These are phyloP conservation scores for Furnarius figulus DNA, from an alignment of 2,113 vertebrate genomes.

Conservation along the genomic window DNA sequence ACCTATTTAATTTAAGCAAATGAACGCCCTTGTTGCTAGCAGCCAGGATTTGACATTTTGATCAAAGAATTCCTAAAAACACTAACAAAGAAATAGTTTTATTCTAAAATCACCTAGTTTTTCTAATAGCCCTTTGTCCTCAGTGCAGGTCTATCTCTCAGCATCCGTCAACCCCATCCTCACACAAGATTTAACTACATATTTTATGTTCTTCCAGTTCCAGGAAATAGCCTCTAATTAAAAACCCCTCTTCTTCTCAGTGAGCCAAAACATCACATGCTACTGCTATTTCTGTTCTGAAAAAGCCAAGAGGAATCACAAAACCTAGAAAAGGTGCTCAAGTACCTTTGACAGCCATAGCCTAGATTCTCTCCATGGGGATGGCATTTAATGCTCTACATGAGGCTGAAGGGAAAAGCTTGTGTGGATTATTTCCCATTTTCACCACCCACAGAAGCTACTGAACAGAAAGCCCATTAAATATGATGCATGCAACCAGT, in stretches of 20 bases:
- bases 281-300: neutral
- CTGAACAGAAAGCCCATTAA: constrained; percentile 15
- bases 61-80: neutral
- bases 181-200: neutral
- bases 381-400: constrained; percentile 9
- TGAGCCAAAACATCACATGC: neutral
- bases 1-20: neutral
- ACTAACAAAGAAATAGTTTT: neutral
- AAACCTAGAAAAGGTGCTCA: neutral
- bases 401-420: neutral
- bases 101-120: neutral
- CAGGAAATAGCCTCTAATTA: neutral
- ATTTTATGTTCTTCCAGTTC: neutral
- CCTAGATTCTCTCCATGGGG: neutral
- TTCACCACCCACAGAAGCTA: constrained; percentile 1
- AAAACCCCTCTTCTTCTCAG: neutral
- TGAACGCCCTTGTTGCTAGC: neutral
- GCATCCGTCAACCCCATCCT: neutral
- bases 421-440: neutral
- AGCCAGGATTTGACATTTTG: neutral
- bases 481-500: neutral
- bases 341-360: constrained; percentile 31
- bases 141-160: neutral
- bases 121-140: neutral
- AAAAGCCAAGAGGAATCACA: constrained; percentile 1